A percentile compares a stretch with the other conserved stretches of the same genome.
Conservation (phyloP, 2,888 invertebrate species). For the Steinernema hermaphroditum region DNA sequence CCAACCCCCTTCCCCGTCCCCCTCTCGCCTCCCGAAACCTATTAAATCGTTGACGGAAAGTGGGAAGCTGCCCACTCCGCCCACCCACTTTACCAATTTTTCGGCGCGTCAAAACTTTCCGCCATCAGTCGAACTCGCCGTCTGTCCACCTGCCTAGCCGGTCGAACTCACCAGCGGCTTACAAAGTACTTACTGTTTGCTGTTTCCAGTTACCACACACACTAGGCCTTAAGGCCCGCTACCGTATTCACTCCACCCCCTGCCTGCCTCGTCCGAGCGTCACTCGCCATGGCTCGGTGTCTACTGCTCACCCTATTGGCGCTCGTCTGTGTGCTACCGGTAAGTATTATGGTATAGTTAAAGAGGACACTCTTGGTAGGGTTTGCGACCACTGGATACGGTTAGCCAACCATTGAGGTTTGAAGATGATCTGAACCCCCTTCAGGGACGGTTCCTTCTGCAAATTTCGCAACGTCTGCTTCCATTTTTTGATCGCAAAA, state of each 20-base stretch:
- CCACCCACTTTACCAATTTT: neutral
- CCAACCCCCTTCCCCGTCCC: neutral
- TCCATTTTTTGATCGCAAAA: no score
- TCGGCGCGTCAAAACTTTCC: conserved; percentile 7
- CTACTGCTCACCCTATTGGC: neutral
- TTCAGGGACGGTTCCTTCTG: no score
- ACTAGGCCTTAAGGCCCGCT: neutral
- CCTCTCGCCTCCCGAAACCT: conserved; percentile 5
- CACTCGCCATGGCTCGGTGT: neutral
- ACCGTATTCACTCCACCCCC: neutral
- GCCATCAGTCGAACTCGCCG: neutral
- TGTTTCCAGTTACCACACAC: neutral
- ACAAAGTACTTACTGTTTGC: no score
- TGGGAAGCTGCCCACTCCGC: neutral
- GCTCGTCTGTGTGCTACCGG: neutral
- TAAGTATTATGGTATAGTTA: neutral
- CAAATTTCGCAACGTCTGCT: no score
- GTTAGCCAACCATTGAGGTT: no score
- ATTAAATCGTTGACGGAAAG: conserved; percentile 5
- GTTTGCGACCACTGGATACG: neutral
- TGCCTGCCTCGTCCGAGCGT: neutral
- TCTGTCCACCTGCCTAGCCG: neutral
- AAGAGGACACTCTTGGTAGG: neutral
- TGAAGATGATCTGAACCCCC: no score
- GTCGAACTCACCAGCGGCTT: neutral